Percentiles rank a stretch among this genome's conserved stretches.
phyloP scores from a whole-genome alignment of 2,888 invertebrate genomes.

The Shargacucullia verbasci region DNA sequence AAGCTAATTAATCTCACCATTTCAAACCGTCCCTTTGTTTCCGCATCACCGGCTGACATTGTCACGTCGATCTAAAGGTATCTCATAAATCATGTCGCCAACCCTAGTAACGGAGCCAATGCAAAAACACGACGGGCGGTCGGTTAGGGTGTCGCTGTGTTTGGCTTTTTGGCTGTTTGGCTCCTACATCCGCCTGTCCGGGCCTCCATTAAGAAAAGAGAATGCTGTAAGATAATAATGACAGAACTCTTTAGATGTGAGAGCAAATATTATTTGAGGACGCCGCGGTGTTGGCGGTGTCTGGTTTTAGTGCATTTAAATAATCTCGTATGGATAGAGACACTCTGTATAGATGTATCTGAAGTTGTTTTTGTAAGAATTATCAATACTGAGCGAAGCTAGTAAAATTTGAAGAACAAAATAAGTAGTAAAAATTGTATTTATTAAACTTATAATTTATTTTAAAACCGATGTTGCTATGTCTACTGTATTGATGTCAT shows the following conservation, averaged over 20 bases:
- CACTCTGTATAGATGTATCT: slow-evolving; percentile 10
- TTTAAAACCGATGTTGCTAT: not conserved
- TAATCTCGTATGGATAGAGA: slow-evolving; percentile 37
- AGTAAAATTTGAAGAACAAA: too few species aligned
- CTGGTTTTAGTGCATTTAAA: slow-evolving; percentile 47
- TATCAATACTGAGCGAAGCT: too few species aligned
- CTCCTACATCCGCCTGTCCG: slow-evolving; percentile 61
- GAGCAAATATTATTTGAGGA: slow-evolving; percentile 52
- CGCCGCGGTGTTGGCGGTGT: slow-evolving; percentile 19
- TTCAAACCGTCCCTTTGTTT: slow-evolving; percentile 9
- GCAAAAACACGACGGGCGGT: slow-evolving; percentile 66
- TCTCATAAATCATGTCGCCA: slow-evolving; percentile 43
- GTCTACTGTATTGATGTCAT: slow-evolving; percentile 12
- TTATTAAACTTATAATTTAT: not conserved
- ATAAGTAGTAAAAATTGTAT: too few species aligned
- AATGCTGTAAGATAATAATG: slow-evolving; percentile 55
- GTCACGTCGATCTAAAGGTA: slow-evolving; percentile 3
- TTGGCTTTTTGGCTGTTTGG: slow-evolving; percentile 29
- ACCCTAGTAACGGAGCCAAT: slow-evolving; percentile 62
- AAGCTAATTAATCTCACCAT: slow-evolving; percentile 19
- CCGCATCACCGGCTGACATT: slow-evolving; percentile 6
- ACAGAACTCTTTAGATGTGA: slow-evolving; percentile 45
- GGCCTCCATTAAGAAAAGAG: slow-evolving; percentile 51
- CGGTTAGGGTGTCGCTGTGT: slow-evolving; percentile 53
- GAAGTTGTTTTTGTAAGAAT: not conserved